Base-by-base conservation (phyloP, 2,888 invertebrate species). In the Philonicus albiceps region DNA sequence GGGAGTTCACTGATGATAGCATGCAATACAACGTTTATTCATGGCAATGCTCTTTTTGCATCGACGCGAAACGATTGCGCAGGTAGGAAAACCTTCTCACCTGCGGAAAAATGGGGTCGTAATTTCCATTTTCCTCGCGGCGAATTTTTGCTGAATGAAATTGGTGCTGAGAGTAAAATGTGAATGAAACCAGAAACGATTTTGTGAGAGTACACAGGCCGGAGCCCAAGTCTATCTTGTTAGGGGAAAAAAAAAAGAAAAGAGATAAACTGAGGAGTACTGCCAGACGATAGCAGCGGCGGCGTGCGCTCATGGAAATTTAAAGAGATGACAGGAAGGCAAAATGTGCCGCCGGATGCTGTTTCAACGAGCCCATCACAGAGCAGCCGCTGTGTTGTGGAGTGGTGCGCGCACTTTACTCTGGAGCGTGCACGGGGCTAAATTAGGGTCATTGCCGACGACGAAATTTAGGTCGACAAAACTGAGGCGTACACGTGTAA, bases 381-480 rank as follows among this genome's bases (percentile, higher is more conserved):
- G n/a, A n/a, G 27, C 64, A n/a, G 22, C 53, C 19, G 11, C 27
- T 19, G 2, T 8, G 11, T 53, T 19, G 53, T 19, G 49, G 49
- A 49, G 74, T 37, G 74, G 74, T 27, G 13, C 37, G 16, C 27
- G n/a, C 34, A 34, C 16, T 31, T 30, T 19, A 31, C 74, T 30
- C n/a, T 74, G 13, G 13, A 19, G 73, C 53, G n/a, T n/a, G 53
- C 53, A 16, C n/a, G 49, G 49, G 49, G 49, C 74, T 74, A 34
- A 74, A 74, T 74, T 74, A 74, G 74, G 74, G 74, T 74, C 74
- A 74, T 34, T 74, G 74, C 34, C 74, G 74, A 74, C 31, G n/a
- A n/a, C n/a, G 11, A n/a, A 37, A 74, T 74, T 74, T 74, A 74
- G 74, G 37, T 74, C 74, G 74, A 13, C 30, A 7, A 7, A 74